Evolutionary conservation across 2,888 invertebrate genomes (phyloP).

Genomic region (Patella pellucida): DNA sequence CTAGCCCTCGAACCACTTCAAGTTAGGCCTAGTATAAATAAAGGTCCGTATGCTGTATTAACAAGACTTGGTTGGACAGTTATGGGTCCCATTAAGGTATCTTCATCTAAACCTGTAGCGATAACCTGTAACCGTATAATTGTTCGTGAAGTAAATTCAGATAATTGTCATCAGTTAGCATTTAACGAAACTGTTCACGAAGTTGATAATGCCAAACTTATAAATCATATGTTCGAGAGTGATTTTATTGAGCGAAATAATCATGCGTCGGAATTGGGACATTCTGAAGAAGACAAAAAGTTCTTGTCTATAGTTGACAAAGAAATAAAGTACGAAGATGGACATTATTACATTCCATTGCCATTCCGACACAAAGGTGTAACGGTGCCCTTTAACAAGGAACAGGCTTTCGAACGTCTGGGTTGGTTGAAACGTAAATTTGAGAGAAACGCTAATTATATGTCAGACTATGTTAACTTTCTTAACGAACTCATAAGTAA

Average conservation of each 20-base stretch:
- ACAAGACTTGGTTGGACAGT: not conserved
- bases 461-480: constrained; percentile 20
- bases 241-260: not conserved
- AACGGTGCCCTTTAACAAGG: constrained; percentile 2
- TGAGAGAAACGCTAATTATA: not conserved
- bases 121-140: constrained; percentile 3
- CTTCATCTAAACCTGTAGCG: not conserved
- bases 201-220: not conserved
- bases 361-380: constrained; percentile 16
- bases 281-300: constrained; percentile 18
- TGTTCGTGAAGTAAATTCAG: not conserved
- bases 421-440: constrained; percentile 5
- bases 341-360: constrained; percentile 22
- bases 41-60: constrained; percentile 10
- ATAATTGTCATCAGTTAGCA: not conserved
- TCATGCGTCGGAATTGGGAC: not conserved
- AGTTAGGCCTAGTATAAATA: not conserved
- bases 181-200: not conserved
- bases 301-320: constrained; percentile 19
- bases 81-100: not conserved
- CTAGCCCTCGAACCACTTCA: not conserved
- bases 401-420: constrained; percentile 1
- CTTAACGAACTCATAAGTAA: constrained; percentile 16
- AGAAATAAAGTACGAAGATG: too few species aligned
- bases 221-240: not conserved